A percentile compares a stretch with the other conserved stretches of the same genome.
Conservation (phyloP, 2,797 vertebrate species). For the Stomatorhinus walkeri region DNA sequence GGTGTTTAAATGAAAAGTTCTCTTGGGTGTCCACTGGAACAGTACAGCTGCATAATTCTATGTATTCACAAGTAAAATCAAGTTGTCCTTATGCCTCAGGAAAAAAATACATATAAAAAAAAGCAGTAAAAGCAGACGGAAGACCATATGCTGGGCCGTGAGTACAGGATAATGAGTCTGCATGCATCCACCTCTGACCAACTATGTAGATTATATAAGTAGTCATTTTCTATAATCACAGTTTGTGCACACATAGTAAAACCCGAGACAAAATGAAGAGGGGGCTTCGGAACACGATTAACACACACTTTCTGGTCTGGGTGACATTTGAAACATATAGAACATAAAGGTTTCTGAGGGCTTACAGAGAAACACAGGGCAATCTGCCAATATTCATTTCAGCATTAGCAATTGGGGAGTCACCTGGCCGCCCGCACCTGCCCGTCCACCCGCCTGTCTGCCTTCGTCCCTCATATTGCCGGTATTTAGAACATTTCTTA, state of each 20-base stretch:
- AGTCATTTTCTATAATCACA: constrained; percentile 50
- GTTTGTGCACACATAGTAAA: constrained; percentile 32
- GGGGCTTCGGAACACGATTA: constrained; percentile 27
- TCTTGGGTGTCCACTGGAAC: background rate
- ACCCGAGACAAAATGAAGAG: constrained; percentile 35
- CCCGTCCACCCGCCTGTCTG: background rate
- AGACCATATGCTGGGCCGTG: constrained; percentile 36
- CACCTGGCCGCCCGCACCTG: background rate
- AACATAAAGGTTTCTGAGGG: background rate
- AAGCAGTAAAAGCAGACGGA: constrained; percentile 33
- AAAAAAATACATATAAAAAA: constrained; percentile 19
- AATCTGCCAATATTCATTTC: background rate
- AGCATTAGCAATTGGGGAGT: background rate
- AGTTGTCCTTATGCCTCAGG: background rate
- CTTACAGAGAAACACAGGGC: background rate
- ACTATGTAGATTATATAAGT: constrained; percentile 44
- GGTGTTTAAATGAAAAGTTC: background rate
- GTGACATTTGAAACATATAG: constrained; percentile 16
- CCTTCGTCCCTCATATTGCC: background rate
- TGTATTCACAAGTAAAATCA: background rate
- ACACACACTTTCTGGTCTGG: constrained; percentile 29
- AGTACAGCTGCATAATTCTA: background rate
- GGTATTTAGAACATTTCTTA: constrained; percentile 9
- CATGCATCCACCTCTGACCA: constrained; percentile 44
- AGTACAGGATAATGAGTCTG: constrained; percentile 48